Percentiles rank a stretch among this genome's conserved stretches.
These are phyloP conservation scores for Xanthia togata DNA, from an alignment of 2,888 invertebrate genomes.

Conservation along the genomic window DNA sequence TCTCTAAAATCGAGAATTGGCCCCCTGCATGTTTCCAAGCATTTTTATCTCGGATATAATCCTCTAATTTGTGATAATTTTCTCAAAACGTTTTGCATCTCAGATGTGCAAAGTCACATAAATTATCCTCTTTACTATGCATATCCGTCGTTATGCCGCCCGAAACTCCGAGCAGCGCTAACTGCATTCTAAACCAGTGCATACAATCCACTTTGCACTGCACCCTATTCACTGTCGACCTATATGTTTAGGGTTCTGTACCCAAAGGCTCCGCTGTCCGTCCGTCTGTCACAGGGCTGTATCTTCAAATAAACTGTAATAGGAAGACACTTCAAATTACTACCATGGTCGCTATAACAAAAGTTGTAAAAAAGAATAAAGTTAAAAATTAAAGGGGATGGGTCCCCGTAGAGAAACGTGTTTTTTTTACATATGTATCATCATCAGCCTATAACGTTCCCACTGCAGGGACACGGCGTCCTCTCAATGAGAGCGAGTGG, in stretches of 20 bases:
- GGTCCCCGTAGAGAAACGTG: too few relatives aligned
- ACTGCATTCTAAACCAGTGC: constrained; percentile 52
- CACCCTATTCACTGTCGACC: constrained; percentile 32
- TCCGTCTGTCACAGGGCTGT: not conserved
- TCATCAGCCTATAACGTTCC: too few relatives aligned
- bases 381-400: too few relatives aligned
- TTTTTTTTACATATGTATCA: too few relatives aligned
- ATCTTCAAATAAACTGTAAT: not conserved
- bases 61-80: too few relatives aligned
- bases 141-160: constrained; percentile 24
- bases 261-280: not conserved
- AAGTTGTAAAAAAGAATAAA: too few relatives aligned
- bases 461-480: too few relatives aligned
- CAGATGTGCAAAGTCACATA: constrained; percentile 32
- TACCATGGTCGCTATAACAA: too few relatives aligned
- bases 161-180: constrained; percentile 34
- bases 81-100: constrained; percentile 31
- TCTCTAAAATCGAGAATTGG: too few relatives aligned
- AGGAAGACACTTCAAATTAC: not conserved
- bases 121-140: constrained; percentile 47
- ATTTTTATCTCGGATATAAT: too few relatives aligned
- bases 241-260: constrained; percentile 29
- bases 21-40: too few relatives aligned
- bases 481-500: too few relatives aligned
- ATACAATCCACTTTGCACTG: constrained; percentile 45